Base-by-base conservation (phyloP, 2,113 vertebrate genomes). In the Dinomys branickii region DNA sequence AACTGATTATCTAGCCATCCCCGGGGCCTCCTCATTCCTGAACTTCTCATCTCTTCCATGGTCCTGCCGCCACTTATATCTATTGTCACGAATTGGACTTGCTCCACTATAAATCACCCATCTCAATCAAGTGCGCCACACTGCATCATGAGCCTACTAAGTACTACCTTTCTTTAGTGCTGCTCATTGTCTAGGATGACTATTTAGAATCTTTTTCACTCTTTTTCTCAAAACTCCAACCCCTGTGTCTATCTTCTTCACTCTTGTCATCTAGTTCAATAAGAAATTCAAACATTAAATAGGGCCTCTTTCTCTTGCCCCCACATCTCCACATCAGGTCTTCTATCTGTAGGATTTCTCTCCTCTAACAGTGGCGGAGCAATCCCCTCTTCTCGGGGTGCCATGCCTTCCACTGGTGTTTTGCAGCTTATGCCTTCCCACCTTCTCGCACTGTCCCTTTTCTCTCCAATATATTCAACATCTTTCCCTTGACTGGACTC, bases 1-100 rank as follows among this genome's bases (percentile, higher is more conserved):
- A 80, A 52, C 28, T 82, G 47, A 94, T 87, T 38, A 86, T 52
- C 54, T 19, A 59, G 54, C 19, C 35, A 78, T 83, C 75, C 82
- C 58, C 28, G 56, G 63, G 19, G 59, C 33, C 41, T 94, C 30
- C 35, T 67, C 28, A n/a, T 63, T 90, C 67, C 65, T 92, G 81
- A 89, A 65, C 17, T 63, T 41, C 54, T 73, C 65, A 86, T 94
- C 44, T 86, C 33, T 95, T 97, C 30, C 35, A 93, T 30, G 75
- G 65, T 52, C 80, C 35, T 14, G 84, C 61, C 91, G 80, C 69
- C 83, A 87, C 28, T 20, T 83, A 85, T 33, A 52, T 47, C 47
- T 33, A 71, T 81, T 86, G 71, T 94, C 65, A 86, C 85, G 86
- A 87, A 86, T 7, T 61, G 54, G 7, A 86, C 47, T 61, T 88